Conservation (phyloP, 2,113 vertebrate genomes). For the Beaufortia kweichowensis region DNA sequence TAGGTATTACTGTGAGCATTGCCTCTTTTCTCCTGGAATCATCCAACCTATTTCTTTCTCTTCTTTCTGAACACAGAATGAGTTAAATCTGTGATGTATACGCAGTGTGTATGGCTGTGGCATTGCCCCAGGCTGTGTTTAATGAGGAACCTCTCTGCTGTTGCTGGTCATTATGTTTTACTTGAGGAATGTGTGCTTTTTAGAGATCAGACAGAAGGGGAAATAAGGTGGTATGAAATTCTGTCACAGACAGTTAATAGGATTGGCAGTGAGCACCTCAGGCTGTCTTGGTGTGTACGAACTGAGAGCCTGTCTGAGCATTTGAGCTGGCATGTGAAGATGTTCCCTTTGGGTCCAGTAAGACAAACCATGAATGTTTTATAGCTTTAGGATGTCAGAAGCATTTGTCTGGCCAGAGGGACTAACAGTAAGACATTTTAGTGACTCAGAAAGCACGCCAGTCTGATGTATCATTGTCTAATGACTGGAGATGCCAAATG, state of each 20-base stretch:
- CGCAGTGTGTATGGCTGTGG: slow-evolving; percentile 41
- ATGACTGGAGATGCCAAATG: not conserved
- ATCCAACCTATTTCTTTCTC: slow-evolving; percentile 16
- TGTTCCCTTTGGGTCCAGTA: not conserved
- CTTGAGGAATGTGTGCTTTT: slow-evolving; percentile 9
- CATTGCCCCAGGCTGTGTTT: slow-evolving; percentile 57
- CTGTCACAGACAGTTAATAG: slow-evolving; percentile 11
- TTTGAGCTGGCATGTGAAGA: not conserved
- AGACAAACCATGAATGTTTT: not conserved
- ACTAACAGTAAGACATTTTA: not conserved
- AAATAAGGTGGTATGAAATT: slow-evolving; percentile 11
- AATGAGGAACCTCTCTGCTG: slow-evolving; percentile 56
- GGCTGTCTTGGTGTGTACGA: slow-evolving; percentile 11
- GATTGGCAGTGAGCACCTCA: slow-evolving; percentile 28
- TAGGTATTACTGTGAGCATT: not conserved
- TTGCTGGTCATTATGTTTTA: slow-evolving; percentile 45
- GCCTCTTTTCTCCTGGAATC: not conserved
- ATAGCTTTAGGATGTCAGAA: slow-evolving; percentile 9
- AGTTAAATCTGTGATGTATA: slow-evolving; percentile 47
- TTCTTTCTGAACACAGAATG: slow-evolving; percentile 17
- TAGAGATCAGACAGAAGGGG: not conserved
- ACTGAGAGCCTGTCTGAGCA: not conserved
- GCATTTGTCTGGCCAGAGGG: slow-evolving; percentile 12
- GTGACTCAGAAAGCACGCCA: not conserved
- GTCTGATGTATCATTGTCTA: not conserved